phyloP scores from a whole-genome alignment of 2,888 invertebrate species.

The Melieria crassipennis region DNA sequence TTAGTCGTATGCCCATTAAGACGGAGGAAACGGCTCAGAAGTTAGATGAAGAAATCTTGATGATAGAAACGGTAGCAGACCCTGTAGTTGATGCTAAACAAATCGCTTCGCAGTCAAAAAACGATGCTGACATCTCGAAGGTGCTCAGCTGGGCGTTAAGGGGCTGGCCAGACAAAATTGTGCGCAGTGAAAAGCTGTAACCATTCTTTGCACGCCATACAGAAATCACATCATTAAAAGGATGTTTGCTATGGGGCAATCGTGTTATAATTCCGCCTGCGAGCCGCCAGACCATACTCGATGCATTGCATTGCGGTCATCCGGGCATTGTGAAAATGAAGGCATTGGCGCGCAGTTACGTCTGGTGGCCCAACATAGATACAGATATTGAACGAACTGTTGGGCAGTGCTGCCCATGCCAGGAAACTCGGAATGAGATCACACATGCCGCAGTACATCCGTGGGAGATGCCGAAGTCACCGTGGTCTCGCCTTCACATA shows the following conservation, averaged over 20 bases:
- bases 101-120: conserved; percentile 26
- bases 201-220: neutral
- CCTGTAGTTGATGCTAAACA: conserved; percentile 24
- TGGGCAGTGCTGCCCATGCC: conserved; percentile 29
- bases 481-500: conserved; percentile 33
- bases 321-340: conserved; percentile 17
- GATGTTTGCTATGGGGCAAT: conserved; percentile 39
- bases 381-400: conserved; percentile 27
- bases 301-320: conserved; percentile 9
- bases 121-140: conserved; percentile 23
- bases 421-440: conserved; percentile 32
- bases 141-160: conserved; percentile 41
- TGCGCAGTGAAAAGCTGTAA: conserved; percentile 23
- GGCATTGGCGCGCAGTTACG: conserved; percentile 8
- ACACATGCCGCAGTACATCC: conserved; percentile 23
- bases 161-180: conserved; percentile 33
- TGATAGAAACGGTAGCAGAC: conserved; percentile 26
- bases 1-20: conserved; percentile 20
- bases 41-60: conserved; percentile 20
- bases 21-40: neutral
- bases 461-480: conserved; percentile 23
- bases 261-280: conserved; percentile 31
- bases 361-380: conserved; percentile 14
- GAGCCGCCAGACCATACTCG: neutral
- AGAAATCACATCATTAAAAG: conserved; percentile 26